Conservation (phyloP, 2,113 vertebrate species). For the chimpanzee (Pan troglodytes) region NHGRI_mPanTro3-v2.1_pri NC_072417.2:56445001-56445500, state of each 20-base stretch:
- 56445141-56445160: background rate
- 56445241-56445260: background rate
- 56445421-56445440: background rate
- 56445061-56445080: background rate
- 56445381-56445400: background rate
- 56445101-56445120: background rate
- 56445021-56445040: background rate
- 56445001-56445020: background rate
- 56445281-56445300: conserved; percentile 6
- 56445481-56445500: background rate
- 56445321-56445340: background rate
- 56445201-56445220: background rate
- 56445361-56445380: background rate
- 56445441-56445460: background rate
- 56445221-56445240: background rate
- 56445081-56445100: background rate
- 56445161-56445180: background rate
- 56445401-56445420: background rate
- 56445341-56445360: background rate
- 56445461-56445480: background rate
- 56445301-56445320: background rate
- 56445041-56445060: background rate
- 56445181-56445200: background rate
- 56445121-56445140: background rate
- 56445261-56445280: background rate